Evolutionary conservation across 2,113 vertebrate genomes (phyloP), one percentile per base, ranked within the genome.

Genomic region (Apteryx owenii): DNA sequence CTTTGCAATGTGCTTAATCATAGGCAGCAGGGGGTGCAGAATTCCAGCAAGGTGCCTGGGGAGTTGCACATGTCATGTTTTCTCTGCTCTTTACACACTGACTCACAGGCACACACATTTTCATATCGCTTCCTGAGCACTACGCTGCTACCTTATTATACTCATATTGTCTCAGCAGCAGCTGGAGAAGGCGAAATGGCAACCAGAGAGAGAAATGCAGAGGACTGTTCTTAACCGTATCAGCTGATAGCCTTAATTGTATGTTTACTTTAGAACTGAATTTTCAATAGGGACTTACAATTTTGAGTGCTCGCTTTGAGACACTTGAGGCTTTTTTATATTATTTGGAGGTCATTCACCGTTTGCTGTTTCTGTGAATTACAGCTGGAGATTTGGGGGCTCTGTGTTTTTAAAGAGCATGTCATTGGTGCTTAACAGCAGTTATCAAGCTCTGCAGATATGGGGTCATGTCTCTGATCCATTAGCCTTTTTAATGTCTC

Each of bases 1-100:
- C 70, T 72, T 71, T 58, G 38, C 72, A 3, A 4, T 36, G 56
- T 66, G 38, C 64, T 94, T 86, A 96, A 90, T 94, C 56, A 16
- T 53, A 93, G 91, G 66, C 69, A 81, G 69, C 61, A 81, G 46
- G 86, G 96, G 83, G 66, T 85, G 83, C 78, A 89, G 94, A 96
- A 93, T 96, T 96, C 94, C 93, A 84, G 26, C 50, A 61, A 64
- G 58, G 83, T 87, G 50, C 81, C 73, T 36, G 81, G 93, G 94
- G 91, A 96, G 8, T 70, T 70, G 29, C 64, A 90, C 0, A 3
- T 84, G 69, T 85, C 12, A 7, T 0, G 3, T 90, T 97, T 94
- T 75, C 89, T 87, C 72, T 91, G 69, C 76, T 79, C n/a, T 81
- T 88, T 90, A 40, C 65, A 31, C 42, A 16, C 0, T 6, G 51